These are phyloP conservation scores for Ennomos erosarius DNA, from an alignment of 2,888 invertebrate species.

Conservation along the genomic window DNA sequence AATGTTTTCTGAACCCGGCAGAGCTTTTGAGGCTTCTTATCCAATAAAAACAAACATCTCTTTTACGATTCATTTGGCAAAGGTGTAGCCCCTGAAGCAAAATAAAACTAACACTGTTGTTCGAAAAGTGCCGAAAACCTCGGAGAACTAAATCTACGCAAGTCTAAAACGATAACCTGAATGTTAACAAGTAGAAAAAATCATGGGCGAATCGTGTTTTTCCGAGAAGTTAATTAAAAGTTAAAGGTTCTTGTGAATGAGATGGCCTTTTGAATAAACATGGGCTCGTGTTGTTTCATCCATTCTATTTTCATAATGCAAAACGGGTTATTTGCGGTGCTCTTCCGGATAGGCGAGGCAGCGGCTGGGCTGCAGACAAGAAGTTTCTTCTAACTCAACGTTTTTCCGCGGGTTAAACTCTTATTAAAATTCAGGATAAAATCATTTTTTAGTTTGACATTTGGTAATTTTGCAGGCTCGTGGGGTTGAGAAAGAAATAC, in stretches of 20 bases:
- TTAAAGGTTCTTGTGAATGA: slow-evolving; percentile 52
- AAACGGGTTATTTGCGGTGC: slow-evolving; percentile 72
- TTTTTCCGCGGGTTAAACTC: slow-evolving; percentile 39
- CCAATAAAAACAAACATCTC: slow-evolving; percentile 24
- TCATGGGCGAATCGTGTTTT: no score
- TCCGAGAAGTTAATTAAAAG: slow-evolving; percentile 54
- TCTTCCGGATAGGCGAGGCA: slow-evolving; percentile 54
- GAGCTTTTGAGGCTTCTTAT: no score
- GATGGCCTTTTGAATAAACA: slow-evolving; percentile 55
- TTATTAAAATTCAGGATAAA: neutral
- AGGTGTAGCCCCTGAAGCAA: slow-evolving; percentile 17
- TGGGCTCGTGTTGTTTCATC: slow-evolving; percentile 58
- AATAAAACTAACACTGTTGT: slow-evolving; percentile 31
- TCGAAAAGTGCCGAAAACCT: slow-evolving; percentile 26
- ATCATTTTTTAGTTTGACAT: neutral
- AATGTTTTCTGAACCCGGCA: no score
- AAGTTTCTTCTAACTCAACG: slow-evolving; percentile 61
- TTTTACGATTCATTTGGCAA: slow-evolving; percentile 30
- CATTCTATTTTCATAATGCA: slow-evolving; percentile 72
- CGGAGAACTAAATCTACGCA: slow-evolving; percentile 1
- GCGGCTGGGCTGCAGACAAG: slow-evolving; percentile 51
- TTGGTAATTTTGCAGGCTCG: no score
- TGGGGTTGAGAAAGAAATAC: no score
- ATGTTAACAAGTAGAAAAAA: slow-evolving; percentile 4
- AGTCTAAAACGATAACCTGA: slow-evolving; percentile 14